Evolutionary conservation across 2,888 invertebrate genomes (phyloP).

Genomic region (Margaritifera margaritifera): DNA sequence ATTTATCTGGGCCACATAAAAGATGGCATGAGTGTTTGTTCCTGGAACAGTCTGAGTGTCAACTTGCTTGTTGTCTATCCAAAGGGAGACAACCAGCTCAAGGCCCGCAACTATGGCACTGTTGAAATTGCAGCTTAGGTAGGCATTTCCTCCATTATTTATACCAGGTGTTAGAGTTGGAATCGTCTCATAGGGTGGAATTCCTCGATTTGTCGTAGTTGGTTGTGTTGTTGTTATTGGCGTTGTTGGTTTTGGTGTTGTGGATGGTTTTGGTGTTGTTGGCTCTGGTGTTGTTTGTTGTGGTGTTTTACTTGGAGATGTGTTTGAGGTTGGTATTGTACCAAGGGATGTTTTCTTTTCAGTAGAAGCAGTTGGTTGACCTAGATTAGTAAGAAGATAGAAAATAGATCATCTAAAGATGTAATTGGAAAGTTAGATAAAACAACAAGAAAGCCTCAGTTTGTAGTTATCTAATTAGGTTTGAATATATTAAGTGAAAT

Average conservation of each 20-base stretch:
- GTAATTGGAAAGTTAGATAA: neutral
- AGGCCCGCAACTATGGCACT: conserved; percentile 27
- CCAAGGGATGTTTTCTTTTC: conserved; percentile 19
- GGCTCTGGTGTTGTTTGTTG: conserved; percentile 29
- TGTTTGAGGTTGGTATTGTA: conserved; percentile 17
- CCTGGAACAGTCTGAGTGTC: conserved; percentile 24
- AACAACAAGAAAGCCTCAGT: too few species aligned
- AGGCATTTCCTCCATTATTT: conserved; percentile 33
- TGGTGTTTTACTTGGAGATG: conserved; percentile 26
- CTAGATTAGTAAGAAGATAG: neutral
- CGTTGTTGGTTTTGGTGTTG: conserved; percentile 27
- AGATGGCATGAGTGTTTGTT: conserved; percentile 27
- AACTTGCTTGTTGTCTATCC: conserved; percentile 28
- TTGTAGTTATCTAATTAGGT: too few species aligned
- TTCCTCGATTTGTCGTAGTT: conserved; percentile 27
- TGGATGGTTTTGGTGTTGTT: conserved; percentile 24
- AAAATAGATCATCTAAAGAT: neutral
- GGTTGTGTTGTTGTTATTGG: conserved; percentile 23
- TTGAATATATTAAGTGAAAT: too few species aligned
- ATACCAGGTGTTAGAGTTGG: conserved; percentile 30
- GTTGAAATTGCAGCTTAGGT: conserved; percentile 37
- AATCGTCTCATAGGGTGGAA: conserved; percentile 32
- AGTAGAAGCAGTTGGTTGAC: conserved; percentile 10
- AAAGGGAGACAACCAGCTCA: conserved; percentile 31
- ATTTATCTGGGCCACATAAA: conserved; percentile 38